Evolutionary conservation across 2,888 invertebrate species (phyloP).

Genomic region (Allacma fusca): DNA sequence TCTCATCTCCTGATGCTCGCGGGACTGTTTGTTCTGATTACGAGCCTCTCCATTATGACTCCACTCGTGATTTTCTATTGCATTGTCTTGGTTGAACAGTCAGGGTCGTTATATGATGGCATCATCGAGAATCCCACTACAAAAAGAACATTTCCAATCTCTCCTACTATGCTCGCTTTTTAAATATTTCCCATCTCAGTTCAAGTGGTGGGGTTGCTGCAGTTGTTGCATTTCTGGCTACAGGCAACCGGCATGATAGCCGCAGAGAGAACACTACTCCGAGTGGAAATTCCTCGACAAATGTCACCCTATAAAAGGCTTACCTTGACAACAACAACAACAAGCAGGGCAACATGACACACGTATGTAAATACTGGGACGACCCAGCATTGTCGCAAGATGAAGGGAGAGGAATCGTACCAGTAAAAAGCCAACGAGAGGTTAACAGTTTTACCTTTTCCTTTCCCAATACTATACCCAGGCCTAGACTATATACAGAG

Average conservation of each 20-base stretch:
- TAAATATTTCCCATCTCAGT: slow-evolving; percentile 36
- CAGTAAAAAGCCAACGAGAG: background rate
- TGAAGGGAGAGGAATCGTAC: background rate
- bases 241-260: no score
- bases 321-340: slow-evolving; percentile 33
- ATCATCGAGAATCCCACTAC: background rate
- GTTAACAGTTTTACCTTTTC: background rate
- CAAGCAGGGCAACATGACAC: slow-evolving; percentile 2
- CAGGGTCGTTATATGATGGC: slow-evolving; percentile 9
- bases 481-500: no score
- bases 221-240: no score
- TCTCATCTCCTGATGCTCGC: slow-evolving; percentile 13
- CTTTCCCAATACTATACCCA: background rate
- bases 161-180: background rate
- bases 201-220: slow-evolving; percentile 7
- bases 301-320: slow-evolving; percentile 38
- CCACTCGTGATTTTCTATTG: slow-evolving; percentile 34
- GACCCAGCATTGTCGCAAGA: background rate
- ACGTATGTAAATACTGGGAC: background rate
- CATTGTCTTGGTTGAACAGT: slow-evolving; percentile 19
- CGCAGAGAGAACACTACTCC: background rate
- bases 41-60: slow-evolving; percentile 23
- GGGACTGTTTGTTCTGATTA: slow-evolving; percentile 32
- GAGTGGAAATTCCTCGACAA: slow-evolving; percentile 25
- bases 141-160: slow-evolving; percentile 18